Conservation (phyloP, 2,797 vertebrate species). For the Ctenochaetus hawaiiensis region DNA sequence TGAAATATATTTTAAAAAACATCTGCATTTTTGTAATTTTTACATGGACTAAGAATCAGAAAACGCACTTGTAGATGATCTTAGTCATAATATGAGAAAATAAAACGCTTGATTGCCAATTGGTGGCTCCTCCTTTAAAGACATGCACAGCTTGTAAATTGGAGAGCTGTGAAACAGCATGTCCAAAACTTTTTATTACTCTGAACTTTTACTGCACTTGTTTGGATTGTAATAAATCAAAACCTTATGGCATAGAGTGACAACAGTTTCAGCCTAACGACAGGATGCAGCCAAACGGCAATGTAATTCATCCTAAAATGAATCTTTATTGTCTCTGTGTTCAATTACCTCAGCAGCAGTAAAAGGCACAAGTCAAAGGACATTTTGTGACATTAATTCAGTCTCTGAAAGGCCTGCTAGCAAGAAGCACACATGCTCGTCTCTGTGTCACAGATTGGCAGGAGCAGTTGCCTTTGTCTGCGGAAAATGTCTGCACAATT, state of each 20-base stretch:
- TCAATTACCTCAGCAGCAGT: constrained; percentile 31
- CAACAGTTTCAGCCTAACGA: constrained; percentile 31
- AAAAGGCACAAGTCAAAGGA: constrained; percentile 57
- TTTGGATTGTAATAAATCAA: constrained; percentile 46
- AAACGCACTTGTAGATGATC: not conserved
- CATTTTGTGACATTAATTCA: constrained; percentile 57
- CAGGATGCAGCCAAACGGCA: constrained; percentile 49
- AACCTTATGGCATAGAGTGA: constrained; percentile 37
- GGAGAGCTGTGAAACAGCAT: not conserved
- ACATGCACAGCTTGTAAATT: not conserved
- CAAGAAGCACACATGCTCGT: constrained; percentile 39
- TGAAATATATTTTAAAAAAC: not conserved
- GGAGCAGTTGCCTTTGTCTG: constrained; percentile 66
- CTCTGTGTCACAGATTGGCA: constrained; percentile 53
- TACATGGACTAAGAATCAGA: not conserved
- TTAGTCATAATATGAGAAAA: not conserved
- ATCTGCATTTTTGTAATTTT: not conserved
- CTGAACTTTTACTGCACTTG: constrained; percentile 51
- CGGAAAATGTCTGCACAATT: constrained; percentile 64
- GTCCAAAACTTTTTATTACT: constrained; percentile 38
- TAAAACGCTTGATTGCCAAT: not conserved
- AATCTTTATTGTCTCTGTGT: constrained; percentile 44
- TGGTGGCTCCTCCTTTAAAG: not conserved
- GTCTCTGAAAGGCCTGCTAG: constrained; percentile 26
- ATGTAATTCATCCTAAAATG: constrained; percentile 49